Base-by-base conservation (phyloP, 1,140 invertebrate species). In the Drosophila prosaltans region DNA sequence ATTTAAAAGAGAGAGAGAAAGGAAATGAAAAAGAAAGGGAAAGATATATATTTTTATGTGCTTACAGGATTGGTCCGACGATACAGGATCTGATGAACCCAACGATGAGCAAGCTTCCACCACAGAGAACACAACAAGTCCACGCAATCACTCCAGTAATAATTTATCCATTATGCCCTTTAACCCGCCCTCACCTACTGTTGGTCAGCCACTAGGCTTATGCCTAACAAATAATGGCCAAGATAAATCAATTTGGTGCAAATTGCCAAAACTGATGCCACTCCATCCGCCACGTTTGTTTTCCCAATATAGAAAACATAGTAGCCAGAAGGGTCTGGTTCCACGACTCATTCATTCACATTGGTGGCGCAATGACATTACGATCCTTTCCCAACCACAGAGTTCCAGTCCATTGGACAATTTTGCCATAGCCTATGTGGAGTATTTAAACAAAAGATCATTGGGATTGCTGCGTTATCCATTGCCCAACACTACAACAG, bases 311-410 rank as follows among this genome's bases (percentile, higher is more conserved):
- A 11, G 59, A 2, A 5, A 40, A 1, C 58, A 41, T 8, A 48
- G 41, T 1, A 36, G 39, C 2, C 39, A 76, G 2, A 24, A 41
- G 21, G 3, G 48, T 0, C 9, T 69, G 26, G 9, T 85, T 8
- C 16, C 16, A 8, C 51, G 43, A 2, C 57, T 21, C 3, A 51
- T 80, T 0, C 90, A 91, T 57, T 43, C 69, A 2, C 30, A 73
- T 16, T 90, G 84, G 80, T 92, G 91, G 91, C 43, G 51, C 1
- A 39, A 26, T 0, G 54, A 90, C 48, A 58, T 82, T 1, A 26
- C 62, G 1, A 24, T 81, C 2, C 39, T 62, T 26, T 59, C 65
- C 2, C 11, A 63, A 65, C 74, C 67, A 2, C 1, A 51, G 0
- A 41, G 40, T 3, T 16, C 21, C 2, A 36, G 54, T 16, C 69